phyloP scores from a whole-genome alignment of 2,888 invertebrate genomes.

The Nemotelus pantherinus region DNA sequence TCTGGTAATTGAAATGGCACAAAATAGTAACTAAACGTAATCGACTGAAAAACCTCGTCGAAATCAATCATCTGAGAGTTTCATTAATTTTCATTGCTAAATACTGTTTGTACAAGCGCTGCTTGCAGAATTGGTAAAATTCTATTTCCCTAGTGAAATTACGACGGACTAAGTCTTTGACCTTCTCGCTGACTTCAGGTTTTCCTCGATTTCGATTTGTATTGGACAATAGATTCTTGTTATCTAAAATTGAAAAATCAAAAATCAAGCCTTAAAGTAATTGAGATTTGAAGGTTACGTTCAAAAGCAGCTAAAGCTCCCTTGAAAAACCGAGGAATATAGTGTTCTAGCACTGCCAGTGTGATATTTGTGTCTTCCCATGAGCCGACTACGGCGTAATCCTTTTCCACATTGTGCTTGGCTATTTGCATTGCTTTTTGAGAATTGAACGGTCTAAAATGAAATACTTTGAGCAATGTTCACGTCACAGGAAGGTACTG shows the following conservation, averaged over 20 bases:
- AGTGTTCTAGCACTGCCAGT: slow-evolving; percentile 81
- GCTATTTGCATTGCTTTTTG: slow-evolving; percentile 82
- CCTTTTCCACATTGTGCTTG: slow-evolving; percentile 82
- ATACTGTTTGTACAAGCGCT: slow-evolving; percentile 79
- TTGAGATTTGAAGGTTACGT: slow-evolving; percentile 68
- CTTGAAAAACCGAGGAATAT: slow-evolving; percentile 84
- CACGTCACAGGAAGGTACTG: background rate
- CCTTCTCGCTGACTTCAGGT: slow-evolving; percentile 81
- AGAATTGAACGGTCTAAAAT: slow-evolving; percentile 83
- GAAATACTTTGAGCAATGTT: background rate
- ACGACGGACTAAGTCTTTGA: slow-evolving; percentile 82
- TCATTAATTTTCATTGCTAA: slow-evolving; percentile 54
- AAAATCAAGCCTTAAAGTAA: background rate
- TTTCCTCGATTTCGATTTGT: slow-evolving; percentile 87
- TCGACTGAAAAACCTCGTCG: too few relatives aligned
- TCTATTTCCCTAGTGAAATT: slow-evolving; percentile 91
- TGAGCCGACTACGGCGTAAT: slow-evolving; percentile 88
- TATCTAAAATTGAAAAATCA: slow-evolving; percentile 54
- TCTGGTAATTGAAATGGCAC: too few relatives aligned
- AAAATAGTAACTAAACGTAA: too few relatives aligned
- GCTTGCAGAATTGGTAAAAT: slow-evolving; percentile 88
- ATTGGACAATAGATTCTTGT: slow-evolving; percentile 64
- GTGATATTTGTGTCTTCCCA: slow-evolving; percentile 89
- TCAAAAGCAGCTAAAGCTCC: slow-evolving; percentile 80
- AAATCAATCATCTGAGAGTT: background rate